Evolutionary conservation across 2,113 vertebrate species (phyloP).

Genomic region (Catharus fuscescens): DNA sequence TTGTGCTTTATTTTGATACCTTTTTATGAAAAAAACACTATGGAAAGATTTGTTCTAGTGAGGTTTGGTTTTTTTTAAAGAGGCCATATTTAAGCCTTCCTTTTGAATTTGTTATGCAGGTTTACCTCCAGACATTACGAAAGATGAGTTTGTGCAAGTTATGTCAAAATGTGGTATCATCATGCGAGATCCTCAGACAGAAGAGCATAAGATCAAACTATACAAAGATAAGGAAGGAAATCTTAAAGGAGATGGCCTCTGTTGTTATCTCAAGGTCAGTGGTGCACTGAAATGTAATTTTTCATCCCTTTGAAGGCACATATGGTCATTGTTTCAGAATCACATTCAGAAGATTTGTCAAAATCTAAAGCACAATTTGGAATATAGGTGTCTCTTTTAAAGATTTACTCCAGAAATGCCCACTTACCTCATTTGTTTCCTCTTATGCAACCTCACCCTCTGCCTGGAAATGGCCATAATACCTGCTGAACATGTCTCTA

Average conservation of each 20-base stretch:
- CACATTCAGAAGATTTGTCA: background rate
- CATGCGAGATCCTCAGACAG: conserved; percentile 91
- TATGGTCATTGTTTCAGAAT: background rate
- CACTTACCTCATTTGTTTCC: background rate
- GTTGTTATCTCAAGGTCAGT: conserved; percentile 96
- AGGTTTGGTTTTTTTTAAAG: background rate
- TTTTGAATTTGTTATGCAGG: conserved; percentile 73
- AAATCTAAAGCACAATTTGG: background rate
- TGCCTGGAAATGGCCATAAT: background rate
- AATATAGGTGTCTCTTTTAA: background rate
- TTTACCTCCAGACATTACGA: conserved; percentile 90
- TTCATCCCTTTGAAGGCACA: background rate
- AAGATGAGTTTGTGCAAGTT: conserved; percentile 89
- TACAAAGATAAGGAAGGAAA: conserved; percentile 95
- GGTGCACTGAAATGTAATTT: background rate
- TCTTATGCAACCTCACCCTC: background rate
- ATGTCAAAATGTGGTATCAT: conserved; percentile 97
- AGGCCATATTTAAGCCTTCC: background rate
- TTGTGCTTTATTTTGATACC: background rate
- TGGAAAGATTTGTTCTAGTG: background rate
- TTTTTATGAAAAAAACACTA: background rate
- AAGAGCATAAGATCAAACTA: conserved; percentile 95
- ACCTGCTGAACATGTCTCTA: background rate
- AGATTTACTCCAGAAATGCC: background rate
- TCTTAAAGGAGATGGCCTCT: conserved; percentile 95